Evolutionary conservation across 2,888 invertebrate genomes (phyloP).

Genomic region (Notodonta ziczac): DNA sequence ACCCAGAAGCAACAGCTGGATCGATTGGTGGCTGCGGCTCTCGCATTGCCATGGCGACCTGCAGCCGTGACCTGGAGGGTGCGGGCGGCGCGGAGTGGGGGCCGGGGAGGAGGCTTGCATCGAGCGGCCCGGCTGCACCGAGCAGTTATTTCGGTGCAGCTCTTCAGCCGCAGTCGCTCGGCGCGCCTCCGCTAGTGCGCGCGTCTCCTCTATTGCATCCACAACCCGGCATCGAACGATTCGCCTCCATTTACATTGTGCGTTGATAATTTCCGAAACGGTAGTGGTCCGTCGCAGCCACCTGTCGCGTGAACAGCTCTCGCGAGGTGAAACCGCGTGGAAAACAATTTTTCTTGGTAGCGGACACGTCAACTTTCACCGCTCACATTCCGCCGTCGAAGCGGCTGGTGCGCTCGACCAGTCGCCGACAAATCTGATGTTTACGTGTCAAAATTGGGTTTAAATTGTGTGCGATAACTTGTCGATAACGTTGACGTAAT

Average conservation of each 20-base stretch:
- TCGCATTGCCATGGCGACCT: conserved; percentile 62
- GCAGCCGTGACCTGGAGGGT: conserved; percentile 78
- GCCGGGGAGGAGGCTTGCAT: conserved; percentile 64
- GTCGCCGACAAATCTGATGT: conserved; percentile 53
- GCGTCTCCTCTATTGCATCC: conserved; percentile 58
- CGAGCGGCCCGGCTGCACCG: conserved; percentile 78
- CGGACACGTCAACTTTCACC: conserved; percentile 81
- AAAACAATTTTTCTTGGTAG: conserved; percentile 80
- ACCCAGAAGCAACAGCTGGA: conserved; percentile 75
- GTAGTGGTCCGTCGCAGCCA: conserved; percentile 43
- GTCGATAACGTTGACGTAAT: conserved; percentile 43
- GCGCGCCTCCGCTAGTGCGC: conserved; percentile 74
- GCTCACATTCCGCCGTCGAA: conserved; percentile 69
- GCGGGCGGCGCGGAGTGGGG: conserved; percentile 28
- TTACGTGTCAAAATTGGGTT: conserved; percentile 58
- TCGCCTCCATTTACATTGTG: conserved; percentile 35
- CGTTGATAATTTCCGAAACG: conserved; percentile 25
- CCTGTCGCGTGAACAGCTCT: conserved; percentile 68
- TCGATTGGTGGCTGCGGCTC: conserved; percentile 68
- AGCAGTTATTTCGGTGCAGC: conserved; percentile 84
- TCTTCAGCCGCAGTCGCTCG: conserved; percentile 68
- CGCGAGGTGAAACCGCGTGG: conserved; percentile 79
- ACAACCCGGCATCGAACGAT: conserved; percentile 43
- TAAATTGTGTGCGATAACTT: conserved; percentile 50
- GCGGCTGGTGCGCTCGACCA: conserved; percentile 62